These are phyloP conservation scores for Morpho deidamia DNA, from an alignment of 2,888 invertebrate genomes.

Conservation along the genomic window DNA sequence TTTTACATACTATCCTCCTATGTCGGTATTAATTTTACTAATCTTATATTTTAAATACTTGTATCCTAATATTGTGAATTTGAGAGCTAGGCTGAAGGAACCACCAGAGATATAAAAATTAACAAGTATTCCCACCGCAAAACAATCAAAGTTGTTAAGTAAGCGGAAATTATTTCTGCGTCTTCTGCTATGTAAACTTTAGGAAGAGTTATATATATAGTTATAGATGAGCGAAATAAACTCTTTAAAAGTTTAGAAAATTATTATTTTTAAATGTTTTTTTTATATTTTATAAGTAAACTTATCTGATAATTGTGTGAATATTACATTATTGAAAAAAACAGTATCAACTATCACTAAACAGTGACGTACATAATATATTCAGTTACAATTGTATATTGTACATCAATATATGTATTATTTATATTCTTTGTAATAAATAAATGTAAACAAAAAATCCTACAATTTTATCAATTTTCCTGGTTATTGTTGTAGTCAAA, in stretches of 20 bases:
- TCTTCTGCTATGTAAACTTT: conserved; percentile 26
- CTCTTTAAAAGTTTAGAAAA: conserved; percentile 48
- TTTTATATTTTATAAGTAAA: conserved; percentile 25
- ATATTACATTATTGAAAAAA: conserved; percentile 17
- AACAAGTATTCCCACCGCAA: conserved; percentile 72
- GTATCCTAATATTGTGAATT: conserved; percentile 33
- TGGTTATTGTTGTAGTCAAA: conserved; percentile 25
- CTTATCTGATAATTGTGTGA: conserved; percentile 18
- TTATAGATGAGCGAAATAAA: conserved; percentile 28
- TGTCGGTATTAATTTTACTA: conserved; percentile 24
- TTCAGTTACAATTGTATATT: conserved; percentile 31
- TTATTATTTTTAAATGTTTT: conserved; percentile 32
- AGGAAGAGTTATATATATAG: conserved; percentile 27
- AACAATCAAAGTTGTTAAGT: conserved; percentile 63
- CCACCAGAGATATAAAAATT: conserved; percentile 66
- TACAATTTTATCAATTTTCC: conserved; percentile 22
- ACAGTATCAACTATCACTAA: conserved; percentile 18
- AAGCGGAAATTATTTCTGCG: conserved; percentile 50
- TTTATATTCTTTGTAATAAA: conserved; percentile 38
- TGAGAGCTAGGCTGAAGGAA: conserved; percentile 51
- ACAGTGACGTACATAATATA: conserved; percentile 19
- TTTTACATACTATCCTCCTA: conserved; percentile 11
- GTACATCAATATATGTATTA: conserved; percentile 37
- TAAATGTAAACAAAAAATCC: conserved; percentile 25
- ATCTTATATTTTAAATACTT: conserved; percentile 22